A percentile compares a stretch with the other conserved stretches of the same genome.
Conservation (phyloP, 2,113 vertebrate genomes). For the Cebidichthys violaceus region DNA sequence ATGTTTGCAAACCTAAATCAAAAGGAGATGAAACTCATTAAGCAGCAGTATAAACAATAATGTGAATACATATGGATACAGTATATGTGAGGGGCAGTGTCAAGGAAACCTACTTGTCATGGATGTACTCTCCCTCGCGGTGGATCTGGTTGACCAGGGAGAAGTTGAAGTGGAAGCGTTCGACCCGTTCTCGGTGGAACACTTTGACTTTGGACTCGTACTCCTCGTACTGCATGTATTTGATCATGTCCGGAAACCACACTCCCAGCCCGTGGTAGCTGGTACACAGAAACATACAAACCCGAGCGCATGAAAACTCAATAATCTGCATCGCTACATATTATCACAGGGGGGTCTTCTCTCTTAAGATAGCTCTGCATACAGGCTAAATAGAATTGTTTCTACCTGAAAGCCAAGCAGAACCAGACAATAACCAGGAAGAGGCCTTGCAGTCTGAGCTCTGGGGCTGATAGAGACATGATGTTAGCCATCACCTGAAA, state of each 20-base stretch:
- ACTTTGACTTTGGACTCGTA: conserved; percentile 90
- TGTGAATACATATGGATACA: neutral
- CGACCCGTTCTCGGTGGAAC: conserved; percentile 89
- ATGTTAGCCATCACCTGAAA: conserved; percentile 92
- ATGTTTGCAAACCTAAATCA: conserved; percentile 91
- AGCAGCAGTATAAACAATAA: neutral
- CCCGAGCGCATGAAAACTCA: neutral
- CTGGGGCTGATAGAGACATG: conserved; percentile 90
- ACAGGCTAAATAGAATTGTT: neutral
- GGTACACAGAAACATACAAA: conserved; percentile 25
- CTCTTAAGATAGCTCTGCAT: neutral
- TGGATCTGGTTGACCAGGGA: conserved; percentile 97
- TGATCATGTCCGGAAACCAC: conserved; percentile 99
- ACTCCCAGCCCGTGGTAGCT: conserved; percentile 97
- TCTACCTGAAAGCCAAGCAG: conserved; percentile 95
- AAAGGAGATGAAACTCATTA: neutral
- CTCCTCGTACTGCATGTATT: conserved; percentile 93
- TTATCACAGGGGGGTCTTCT: neutral
- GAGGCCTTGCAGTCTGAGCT: conserved; percentile 91
- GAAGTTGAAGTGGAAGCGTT: conserved; percentile 95
- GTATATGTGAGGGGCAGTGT: neutral
- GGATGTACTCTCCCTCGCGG: conserved; percentile 90
- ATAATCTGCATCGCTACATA: neutral
- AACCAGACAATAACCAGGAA: conserved; percentile 97
- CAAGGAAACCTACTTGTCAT: conserved; percentile 87